Percentiles rank a stretch among this genome's conserved stretches.
Evolutionary conservation across 2,113 vertebrate genomes (phyloP).

Genomic region (Clarias magur): DNA sequence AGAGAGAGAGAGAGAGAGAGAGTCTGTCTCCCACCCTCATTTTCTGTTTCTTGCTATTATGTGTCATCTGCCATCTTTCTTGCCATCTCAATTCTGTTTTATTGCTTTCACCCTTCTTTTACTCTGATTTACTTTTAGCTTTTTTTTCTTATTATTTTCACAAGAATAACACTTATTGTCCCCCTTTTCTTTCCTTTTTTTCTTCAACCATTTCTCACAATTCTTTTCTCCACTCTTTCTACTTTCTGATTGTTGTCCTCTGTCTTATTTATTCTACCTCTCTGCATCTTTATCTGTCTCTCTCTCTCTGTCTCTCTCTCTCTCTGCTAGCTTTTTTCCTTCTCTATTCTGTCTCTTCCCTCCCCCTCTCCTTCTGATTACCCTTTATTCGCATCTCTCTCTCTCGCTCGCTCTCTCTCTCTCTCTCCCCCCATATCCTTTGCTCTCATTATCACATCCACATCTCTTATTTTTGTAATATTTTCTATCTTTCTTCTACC

Average conservation of each 20-base stretch:
- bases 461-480: background rate
- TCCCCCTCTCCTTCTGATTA: background rate
- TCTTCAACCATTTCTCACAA: background rate
- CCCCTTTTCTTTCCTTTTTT: background rate
- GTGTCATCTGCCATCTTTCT: slow-evolving; percentile 28
- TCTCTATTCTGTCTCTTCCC: background rate
- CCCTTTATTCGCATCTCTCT: background rate
- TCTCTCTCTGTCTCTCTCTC: background rate
- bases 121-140: background rate
- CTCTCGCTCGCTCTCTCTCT: background rate
- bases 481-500: background rate
- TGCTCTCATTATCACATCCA: slow-evolving; percentile 1
- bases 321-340: background rate
- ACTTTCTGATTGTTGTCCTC: background rate
- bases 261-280: background rate
- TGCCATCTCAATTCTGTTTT: background rate
- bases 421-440: background rate
- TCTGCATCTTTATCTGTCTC: background rate
- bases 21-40: background rate
- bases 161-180: background rate
- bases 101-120: slow-evolving; percentile 29
- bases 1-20: background rate
- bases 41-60: slow-evolving; percentile 17
- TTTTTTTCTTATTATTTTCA: background rate
- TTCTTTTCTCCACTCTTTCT: background rate